These are phyloP conservation scores for Aethina tumida DNA, from an alignment of 1,140 invertebrate genomes.

Conservation along the genomic window DNA sequence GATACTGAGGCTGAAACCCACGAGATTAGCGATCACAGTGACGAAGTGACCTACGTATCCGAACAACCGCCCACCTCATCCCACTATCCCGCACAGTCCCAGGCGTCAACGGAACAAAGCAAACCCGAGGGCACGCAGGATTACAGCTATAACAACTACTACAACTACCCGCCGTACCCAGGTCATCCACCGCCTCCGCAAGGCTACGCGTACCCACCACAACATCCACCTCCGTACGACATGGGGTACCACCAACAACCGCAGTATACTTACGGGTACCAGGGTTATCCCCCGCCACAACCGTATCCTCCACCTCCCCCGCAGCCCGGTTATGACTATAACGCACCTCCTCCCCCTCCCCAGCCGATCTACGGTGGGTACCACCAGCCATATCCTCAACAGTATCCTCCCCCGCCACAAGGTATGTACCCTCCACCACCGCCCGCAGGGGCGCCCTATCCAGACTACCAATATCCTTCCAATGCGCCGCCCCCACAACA, in stretches of 20 bases:
- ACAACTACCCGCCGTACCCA: conserved; percentile 23
- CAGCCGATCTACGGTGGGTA: conserved; percentile 39
- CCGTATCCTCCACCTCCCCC: conserved; percentile 27
- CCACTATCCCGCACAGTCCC: conserved; percentile 6
- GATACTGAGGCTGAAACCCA: conserved; percentile 9
- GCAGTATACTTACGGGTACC: conserved; percentile 29
- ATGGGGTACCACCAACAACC: conserved; percentile 26
- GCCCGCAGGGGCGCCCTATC: conserved; percentile 13
- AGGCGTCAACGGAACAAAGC: conserved; percentile 10
- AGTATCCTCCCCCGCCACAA: conserved; percentile 39
- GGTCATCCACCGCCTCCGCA: conserved; percentile 24
- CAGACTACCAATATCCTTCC: conserved; percentile 25
- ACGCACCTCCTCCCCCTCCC: conserved; percentile 20
- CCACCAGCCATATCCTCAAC: conserved; percentile 36
- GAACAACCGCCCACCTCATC: conserved; percentile 17
- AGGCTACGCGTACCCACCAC: conserved; percentile 17
- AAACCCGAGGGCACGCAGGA: conserved; percentile 24
- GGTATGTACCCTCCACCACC: conserved; percentile 24
- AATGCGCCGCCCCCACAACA: conserved; percentile 3
- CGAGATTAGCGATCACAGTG: conserved; percentile 23
- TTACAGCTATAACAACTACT: conserved; percentile 27
- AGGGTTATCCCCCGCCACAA: conserved; percentile 23
- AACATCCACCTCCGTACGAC: conserved; percentile 17
- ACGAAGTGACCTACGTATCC: conserved; percentile 28
- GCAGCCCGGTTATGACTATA: conserved; percentile 23